Evolutionary conservation across 2,888 invertebrate species (phyloP).

Genomic region (Himalopsyche japonica): DNA sequence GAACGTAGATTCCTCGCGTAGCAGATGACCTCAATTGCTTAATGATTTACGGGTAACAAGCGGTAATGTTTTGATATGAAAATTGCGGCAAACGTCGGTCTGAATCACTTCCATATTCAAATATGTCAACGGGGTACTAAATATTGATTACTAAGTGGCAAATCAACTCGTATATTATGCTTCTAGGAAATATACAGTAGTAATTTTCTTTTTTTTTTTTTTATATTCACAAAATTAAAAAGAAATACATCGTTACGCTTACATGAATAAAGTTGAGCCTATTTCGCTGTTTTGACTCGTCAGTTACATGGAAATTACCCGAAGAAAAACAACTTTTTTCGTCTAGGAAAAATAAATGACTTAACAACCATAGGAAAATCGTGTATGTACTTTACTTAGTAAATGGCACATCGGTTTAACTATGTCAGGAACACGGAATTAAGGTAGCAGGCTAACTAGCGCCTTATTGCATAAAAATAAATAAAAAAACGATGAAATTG

Average conservation of each 20-base stretch:
- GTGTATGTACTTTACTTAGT: too few species aligned
- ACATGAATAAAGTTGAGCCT: too few species aligned
- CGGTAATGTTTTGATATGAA: constrained; percentile 19
- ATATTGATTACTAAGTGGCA: not conserved
- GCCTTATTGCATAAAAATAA: too few species aligned
- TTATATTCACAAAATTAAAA: not conserved
- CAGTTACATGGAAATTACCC: too few species aligned
- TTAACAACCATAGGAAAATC: too few species aligned
- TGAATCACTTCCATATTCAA: not conserved
- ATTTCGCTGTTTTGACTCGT: too few species aligned
- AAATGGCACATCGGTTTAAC: too few species aligned
- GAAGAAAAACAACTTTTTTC: too few species aligned
- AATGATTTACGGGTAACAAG: constrained; percentile 18
- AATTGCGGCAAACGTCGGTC: constrained; percentile 7
- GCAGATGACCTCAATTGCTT: constrained; percentile 24
- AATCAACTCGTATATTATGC: not conserved
- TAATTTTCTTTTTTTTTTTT: not conserved
- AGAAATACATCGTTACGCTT: not conserved
- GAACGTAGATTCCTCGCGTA: not conserved
- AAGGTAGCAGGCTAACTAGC: too few species aligned
- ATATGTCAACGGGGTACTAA: not conserved
- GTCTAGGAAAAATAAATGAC: too few species aligned
- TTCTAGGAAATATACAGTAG: not conserved
- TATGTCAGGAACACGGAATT: too few species aligned
- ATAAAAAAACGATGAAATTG: too few species aligned